Evolutionary conservation across 2,888 invertebrate genomes (phyloP).

Genomic region (Allygus modestus): DNA sequence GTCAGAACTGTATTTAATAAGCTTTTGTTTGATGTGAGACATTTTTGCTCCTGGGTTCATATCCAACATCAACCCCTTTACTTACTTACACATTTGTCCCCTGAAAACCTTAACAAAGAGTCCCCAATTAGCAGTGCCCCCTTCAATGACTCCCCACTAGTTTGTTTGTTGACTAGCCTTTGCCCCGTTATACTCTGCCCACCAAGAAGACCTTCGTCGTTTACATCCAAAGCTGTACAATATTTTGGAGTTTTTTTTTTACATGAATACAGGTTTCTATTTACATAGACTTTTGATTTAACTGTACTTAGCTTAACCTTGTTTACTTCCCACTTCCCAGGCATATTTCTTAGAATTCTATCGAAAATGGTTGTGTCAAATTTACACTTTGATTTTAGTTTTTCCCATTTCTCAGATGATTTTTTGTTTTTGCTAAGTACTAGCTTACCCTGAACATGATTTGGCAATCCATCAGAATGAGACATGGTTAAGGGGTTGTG

Average conservation of each 20-base stretch:
- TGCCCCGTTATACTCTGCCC: background rate
- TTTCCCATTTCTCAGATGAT: too few species aligned
- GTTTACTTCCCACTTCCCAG: background rate
- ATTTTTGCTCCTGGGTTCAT: constrained; percentile 18
- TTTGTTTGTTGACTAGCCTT: background rate
- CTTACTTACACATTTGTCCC: background rate
- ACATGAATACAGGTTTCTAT: background rate
- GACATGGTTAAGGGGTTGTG: too few species aligned
- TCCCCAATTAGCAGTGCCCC: constrained; percentile 1
- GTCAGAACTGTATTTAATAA: background rate
- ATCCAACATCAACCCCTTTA: background rate
- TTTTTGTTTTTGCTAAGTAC: too few species aligned
- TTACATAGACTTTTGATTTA: background rate
- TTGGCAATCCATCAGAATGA: too few species aligned
- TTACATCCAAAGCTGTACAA: background rate
- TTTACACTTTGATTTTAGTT: too few species aligned
- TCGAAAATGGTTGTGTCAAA: background rate
- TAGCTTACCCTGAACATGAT: too few species aligned
- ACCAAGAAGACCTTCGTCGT: background rate
- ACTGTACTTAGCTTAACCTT: background rate
- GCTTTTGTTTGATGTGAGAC: constrained; percentile 2
- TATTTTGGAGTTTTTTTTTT: background rate
- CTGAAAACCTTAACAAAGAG: constrained; percentile 15
- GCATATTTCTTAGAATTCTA: background rate
- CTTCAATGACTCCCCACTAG: background rate